phyloP scores from a whole-genome alignment of 2,797 vertebrate genomes.

The Champsocephalus gunnari region DNA sequence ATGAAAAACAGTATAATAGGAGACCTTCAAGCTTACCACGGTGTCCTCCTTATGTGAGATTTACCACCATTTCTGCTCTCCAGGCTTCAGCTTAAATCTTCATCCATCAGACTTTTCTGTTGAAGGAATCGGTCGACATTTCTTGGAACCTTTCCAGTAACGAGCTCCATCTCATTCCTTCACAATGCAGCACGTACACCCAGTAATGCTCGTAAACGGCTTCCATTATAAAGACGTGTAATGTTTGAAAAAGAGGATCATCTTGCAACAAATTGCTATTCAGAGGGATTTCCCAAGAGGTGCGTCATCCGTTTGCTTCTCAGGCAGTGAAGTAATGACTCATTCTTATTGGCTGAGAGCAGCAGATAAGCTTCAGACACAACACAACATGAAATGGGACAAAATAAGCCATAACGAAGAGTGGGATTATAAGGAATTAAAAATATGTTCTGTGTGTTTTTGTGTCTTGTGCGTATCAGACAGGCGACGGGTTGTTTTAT shows the following conservation, averaged over 20 bases:
- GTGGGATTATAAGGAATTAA: too few species aligned
- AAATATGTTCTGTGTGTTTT: too few species aligned
- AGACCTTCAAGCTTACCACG: not conserved
- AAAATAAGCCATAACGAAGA: too few species aligned
- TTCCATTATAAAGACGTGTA: not conserved
- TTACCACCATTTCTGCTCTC: not conserved
- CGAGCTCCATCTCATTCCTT: not conserved
- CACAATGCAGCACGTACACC: conserved; percentile 15
- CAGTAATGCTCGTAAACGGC: conserved; percentile 8
- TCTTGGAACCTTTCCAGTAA: conserved; percentile 27
- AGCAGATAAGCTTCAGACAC: conserved; percentile 29
- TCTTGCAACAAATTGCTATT: not conserved
- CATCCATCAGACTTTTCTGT: conserved; percentile 7
- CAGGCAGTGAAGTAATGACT: conserved; percentile 13
- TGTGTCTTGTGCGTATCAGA: too few species aligned
- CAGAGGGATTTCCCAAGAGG: not conserved
- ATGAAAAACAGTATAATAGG: too few species aligned
- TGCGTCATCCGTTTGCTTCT: not conserved
- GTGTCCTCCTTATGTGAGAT: conserved; percentile 15
- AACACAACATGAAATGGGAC: conserved; percentile 20
- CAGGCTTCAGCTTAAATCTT: not conserved
- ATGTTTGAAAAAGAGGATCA: conserved; percentile 1
- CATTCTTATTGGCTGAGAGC: conserved; percentile 1
- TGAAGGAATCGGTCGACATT: conserved; percentile 15
- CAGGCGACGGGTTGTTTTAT: too few species aligned